Evolutionary conservation across 2,888 invertebrate species (phyloP), one percentile per base, ranked within the genome.

Genomic region (Xylota sylvarum): DNA sequence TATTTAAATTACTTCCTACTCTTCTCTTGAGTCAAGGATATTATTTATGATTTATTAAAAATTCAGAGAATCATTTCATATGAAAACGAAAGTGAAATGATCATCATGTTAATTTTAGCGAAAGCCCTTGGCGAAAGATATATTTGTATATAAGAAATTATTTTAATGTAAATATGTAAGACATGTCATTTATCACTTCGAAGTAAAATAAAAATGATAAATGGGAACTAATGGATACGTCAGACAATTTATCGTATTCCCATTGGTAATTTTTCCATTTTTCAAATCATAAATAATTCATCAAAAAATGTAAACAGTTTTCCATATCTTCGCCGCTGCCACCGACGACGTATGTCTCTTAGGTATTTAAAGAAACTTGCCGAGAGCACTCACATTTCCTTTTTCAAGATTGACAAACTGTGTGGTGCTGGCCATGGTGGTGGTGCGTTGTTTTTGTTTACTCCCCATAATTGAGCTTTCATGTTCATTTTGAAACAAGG

Each of bases 201-300:
- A 48, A 74, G 64, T 79, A 56, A 74, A 84, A 78, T 67, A 84
- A 84, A 79, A 84, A 84, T 84, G 84, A 84, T 79, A 84, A 79
- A 84, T 79, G 74, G 74, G 60, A 85, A 80, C 84, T 85, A 84
- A 79, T 84, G 84, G 79, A 84, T 79, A 79, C 56, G 73, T 79
- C 79, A 79, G 84, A 74, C 64, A 79, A 69, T 80, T 76, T 76
- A 70, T 70, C 43, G 35, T 65, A 76, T 76, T 80, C 80, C 74
- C 80, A 80, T 55, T 85, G 80, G 74, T 80, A 62, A 70, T 64
- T 77, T 65, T 60, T 64, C 62, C 62, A 69, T 76, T 67, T 78
- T 74, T 56, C 69, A 84, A 79, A 64, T 84, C 73, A 85, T 85
- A 85, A 85, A 85, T 80, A 80, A 85, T 80, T 85, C 69, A 80